A percentile compares a stretch with the other conserved stretches of the same genome.
Evolutionary conservation across 2,797 vertebrate genomes (phyloP).

Genomic region (Cyprinella venusta): DNA sequence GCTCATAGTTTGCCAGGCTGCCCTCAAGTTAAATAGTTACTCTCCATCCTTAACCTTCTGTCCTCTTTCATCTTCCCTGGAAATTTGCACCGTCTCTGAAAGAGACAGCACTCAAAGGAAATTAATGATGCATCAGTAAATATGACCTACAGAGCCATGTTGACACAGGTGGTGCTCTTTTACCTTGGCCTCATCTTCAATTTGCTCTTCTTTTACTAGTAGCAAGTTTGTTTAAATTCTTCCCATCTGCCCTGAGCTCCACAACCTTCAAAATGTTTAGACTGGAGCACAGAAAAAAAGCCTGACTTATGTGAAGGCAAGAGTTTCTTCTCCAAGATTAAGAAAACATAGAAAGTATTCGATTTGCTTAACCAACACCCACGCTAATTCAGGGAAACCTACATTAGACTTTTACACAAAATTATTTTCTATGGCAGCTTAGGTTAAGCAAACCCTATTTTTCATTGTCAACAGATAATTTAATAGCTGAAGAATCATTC

Average conservation of each 20-base stretch:
- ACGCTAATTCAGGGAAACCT: conserved; percentile 18
- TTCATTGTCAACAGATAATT: conserved; percentile 9
- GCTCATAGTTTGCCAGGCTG: conserved; percentile 48
- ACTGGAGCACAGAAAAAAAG: conserved; percentile 10
- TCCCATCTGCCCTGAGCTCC: conserved; percentile 29
- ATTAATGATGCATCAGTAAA: conserved; percentile 55
- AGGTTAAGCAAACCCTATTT: conserved; percentile 39
- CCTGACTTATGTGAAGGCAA: conserved; percentile 29
- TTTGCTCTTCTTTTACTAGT: conserved; percentile 54
- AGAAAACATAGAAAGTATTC: conserved; percentile 40
- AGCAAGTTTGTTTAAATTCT: conserved; percentile 53
- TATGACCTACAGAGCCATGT: conserved; percentile 50
- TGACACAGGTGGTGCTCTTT: conserved; percentile 61
- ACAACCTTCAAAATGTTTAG: conserved; percentile 39
- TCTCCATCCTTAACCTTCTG: conserved; percentile 50
- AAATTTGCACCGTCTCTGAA: conserved; percentile 49
- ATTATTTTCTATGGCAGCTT: conserved; percentile 42
- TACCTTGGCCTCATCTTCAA: conserved; percentile 39
- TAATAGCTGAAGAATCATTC: background rate
- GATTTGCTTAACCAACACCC: conserved; percentile 37
- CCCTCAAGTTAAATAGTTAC: conserved; percentile 58
- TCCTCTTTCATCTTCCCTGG: conserved; percentile 58
- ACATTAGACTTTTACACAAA: conserved; percentile 20
- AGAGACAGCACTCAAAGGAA: conserved; percentile 44
- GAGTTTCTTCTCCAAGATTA: conserved; percentile 28